phyloP scores from a whole-genome alignment of 2,113 vertebrate species.

The Leptobrachium leishanense region DNA sequence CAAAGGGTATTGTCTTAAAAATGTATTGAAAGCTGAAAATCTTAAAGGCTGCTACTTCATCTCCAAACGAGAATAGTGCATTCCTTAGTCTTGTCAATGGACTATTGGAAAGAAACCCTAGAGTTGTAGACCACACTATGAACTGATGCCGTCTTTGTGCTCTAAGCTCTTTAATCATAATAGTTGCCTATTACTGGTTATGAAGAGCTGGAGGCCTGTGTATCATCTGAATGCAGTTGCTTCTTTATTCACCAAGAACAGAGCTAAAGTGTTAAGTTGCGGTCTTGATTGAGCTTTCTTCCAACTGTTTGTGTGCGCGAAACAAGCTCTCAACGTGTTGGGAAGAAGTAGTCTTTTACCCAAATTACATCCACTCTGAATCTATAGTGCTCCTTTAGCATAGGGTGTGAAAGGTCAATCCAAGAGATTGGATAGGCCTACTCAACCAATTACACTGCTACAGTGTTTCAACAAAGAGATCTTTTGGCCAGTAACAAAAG shows the following conservation, averaged over 20 bases:
- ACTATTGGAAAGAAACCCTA: constrained; percentile 32
- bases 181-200: constrained; percentile 54
- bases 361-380: constrained; percentile 81
- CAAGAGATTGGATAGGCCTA: constrained; percentile 84
- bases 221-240: constrained; percentile 54
- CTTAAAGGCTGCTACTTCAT: constrained; percentile 16
- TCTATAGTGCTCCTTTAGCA: constrained; percentile 84
- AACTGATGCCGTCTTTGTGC: constrained; percentile 52
- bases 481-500: constrained; percentile 75
- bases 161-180: constrained; percentile 54
- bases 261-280: constrained; percentile 75
- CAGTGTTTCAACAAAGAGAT: constrained; percentile 71
- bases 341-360: constrained; percentile 91
- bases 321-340: constrained; percentile 81
- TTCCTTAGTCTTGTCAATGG: constrained; percentile 33
- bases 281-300: constrained; percentile 70
- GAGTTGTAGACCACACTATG: constrained; percentile 52
- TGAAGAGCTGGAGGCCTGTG: constrained; percentile 54
- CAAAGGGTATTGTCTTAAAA: constrained; percentile 5
- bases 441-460: constrained; percentile 84
- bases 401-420: constrained; percentile 85
- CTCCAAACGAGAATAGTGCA: constrained; percentile 11
- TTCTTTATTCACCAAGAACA: constrained; percentile 71
- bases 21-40: neutral
- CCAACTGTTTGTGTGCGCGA: constrained; percentile 79